Base-by-base conservation (phyloP, 2,888 invertebrate species). In the Pyrocoelia pectoralis region DNA sequence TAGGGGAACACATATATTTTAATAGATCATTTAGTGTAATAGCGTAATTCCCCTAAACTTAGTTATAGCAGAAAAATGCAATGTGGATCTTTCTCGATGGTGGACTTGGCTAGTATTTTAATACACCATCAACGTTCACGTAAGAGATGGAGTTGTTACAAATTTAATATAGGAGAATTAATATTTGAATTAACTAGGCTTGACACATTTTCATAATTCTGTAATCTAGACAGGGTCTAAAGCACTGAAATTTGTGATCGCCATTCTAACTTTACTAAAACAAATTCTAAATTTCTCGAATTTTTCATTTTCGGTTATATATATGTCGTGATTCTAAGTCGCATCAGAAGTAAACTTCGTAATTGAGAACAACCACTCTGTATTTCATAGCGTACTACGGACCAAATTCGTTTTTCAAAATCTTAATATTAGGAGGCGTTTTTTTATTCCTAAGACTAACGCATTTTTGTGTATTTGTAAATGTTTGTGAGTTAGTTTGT, bases 401-500 rank as follows among this genome's bases (percentile, higher is more conserved):
- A 50, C 50, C 50, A 50, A 50, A 24, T 24, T 50, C 2, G 12
- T 29, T 50, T 29, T 24, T 24, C 18, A 15, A 49, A 19, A 19
- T 4, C 2, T n/a, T 49, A 24, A 3, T 2, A 6, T 49, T 50
- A 50, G 50, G 50, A 50, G 24, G 29, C 14, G 24, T 24, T 50
- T 3, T n/a, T 24, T 24, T 49, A 15, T 38, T 53, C 40, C 38
- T 28, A 48, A 10, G 12, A 56, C n/a, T 33, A 3, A 46, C 56
- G 56, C 56, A 56, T 29, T 54, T 58, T 49, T 50, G 58, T 63
- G 56, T 63, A 57, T 58, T 57, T 63, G 63, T 63, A 57, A 54
- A 49, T 38, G 56, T 56, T 58, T 58, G 50, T 14, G 18, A 13
- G 18, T 51, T 38, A 52, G 43, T 63, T 62, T 49, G 49, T 53